Conservation (phyloP, 37 sponge, comb jelly and placozoan genomes). For the Beroe forskalii region DNA sequence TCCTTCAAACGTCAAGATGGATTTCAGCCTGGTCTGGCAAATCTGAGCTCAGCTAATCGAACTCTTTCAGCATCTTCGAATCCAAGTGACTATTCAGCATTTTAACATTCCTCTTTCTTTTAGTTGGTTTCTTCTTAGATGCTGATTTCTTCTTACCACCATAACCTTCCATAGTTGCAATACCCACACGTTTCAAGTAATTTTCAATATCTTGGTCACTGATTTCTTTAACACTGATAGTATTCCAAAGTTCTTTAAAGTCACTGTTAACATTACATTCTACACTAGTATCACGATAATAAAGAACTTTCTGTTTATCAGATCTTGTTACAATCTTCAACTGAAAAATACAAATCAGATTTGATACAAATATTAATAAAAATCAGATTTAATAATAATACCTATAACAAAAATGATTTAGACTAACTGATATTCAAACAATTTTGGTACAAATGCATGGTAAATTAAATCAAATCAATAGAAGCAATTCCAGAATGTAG, state of each 20-base stretch:
- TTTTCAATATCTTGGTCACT: slow-evolving; percentile 47
- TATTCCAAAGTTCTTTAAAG: slow-evolving; percentile 46
- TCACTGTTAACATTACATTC: not conserved
- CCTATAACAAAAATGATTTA: too few species aligned
- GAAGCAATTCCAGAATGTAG: too few species aligned
- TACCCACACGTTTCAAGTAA: slow-evolving; percentile 47
- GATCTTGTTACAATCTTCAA: slow-evolving; percentile 60
- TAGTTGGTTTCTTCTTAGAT: slow-evolving; percentile 39
- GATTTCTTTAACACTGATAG: slow-evolving; percentile 53
- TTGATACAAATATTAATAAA: too few species aligned
- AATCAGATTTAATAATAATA: too few species aligned
- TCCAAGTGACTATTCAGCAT: slow-evolving; percentile 63
- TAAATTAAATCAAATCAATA: too few species aligned
- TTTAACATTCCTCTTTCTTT: slow-evolving; percentile 40
- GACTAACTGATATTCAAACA: too few species aligned
- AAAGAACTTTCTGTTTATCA: slow-evolving; percentile 31
- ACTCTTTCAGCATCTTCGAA: slow-evolving; percentile 58
- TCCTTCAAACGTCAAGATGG: too few species aligned
- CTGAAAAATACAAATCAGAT: too few species aligned
- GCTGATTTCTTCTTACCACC: not conserved
- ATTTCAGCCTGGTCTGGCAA: too few species aligned
- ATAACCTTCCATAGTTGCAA: slow-evolving; percentile 40
- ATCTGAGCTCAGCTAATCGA: too few species aligned
- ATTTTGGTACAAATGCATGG: too few species aligned
- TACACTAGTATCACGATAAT: slow-evolving; percentile 45